phyloP scores from a whole-genome alignment of 2,113 vertebrate species.

The Rhipidura dahli region DNA sequence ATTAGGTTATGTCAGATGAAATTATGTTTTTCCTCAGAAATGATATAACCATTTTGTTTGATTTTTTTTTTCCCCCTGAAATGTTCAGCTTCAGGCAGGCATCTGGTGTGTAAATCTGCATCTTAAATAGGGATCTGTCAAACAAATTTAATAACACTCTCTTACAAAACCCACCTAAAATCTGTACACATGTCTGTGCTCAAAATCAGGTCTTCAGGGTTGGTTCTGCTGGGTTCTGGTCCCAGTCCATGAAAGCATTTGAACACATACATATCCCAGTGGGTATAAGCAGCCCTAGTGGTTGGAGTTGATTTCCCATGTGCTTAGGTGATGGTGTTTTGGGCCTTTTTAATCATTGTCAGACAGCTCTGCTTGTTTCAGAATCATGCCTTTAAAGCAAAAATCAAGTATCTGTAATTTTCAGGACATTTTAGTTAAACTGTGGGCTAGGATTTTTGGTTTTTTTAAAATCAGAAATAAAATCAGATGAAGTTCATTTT shows the following conservation, averaged over 20 bases:
- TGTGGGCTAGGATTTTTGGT: background rate
- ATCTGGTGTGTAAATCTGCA: conserved; percentile 28
- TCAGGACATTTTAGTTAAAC: background rate
- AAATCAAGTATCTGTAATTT: background rate
- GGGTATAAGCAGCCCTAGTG: background rate
- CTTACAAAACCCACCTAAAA: conserved; percentile 23
- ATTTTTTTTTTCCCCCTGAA: background rate
- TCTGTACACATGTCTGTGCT: background rate
- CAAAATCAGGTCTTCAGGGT: background rate
- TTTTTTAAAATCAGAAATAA: background rate
- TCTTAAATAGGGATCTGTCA: conserved; percentile 28
- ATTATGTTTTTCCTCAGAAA: conserved; percentile 16
- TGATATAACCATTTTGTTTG: background rate
- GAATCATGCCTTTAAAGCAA: background rate
- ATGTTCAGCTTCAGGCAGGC: conserved; percentile 25
- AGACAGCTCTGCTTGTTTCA: background rate
- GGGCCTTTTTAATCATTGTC: background rate
- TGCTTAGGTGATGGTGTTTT: background rate
- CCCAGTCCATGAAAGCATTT: background rate
- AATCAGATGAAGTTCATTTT: background rate
- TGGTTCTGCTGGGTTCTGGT: background rate
- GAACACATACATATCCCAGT: background rate
- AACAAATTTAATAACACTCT: conserved; percentile 26
- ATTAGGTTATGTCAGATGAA: background rate
- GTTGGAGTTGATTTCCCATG: background rate